Percentiles rank a stretch among this genome's conserved stretches.
These are phyloP conservation scores for Pararge aegeria DNA, from an alignment of 1,140 invertebrate genomes.

Conservation along the genomic window DNA sequence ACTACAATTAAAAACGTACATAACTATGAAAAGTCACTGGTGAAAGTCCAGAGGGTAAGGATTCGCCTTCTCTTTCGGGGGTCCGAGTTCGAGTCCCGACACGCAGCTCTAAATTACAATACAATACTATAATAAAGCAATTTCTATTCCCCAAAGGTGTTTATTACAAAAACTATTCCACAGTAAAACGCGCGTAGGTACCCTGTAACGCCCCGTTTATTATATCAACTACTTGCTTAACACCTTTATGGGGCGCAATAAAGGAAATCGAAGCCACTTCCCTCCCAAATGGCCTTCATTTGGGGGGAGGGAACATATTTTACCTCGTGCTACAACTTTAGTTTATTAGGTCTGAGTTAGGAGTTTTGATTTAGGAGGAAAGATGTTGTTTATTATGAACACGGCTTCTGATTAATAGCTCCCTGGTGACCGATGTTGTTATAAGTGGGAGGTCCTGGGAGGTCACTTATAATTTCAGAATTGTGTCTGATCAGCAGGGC, in stretches of 20 bases:
- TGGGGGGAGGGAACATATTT: slow-evolving; percentile 36
- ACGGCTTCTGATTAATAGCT: background rate
- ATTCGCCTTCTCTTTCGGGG: too few relatives aligned
- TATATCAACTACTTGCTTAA: slow-evolving; percentile 38
- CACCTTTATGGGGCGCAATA: slow-evolving; percentile 46
- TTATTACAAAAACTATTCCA: slow-evolving; percentile 11
- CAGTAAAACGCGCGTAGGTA: slow-evolving; percentile 10
- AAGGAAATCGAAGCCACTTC: slow-evolving; percentile 46
- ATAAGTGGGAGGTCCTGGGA: too few relatives aligned
- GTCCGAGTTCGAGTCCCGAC: too few relatives aligned
- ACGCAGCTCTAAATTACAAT: too few relatives aligned
- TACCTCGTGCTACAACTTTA: slow-evolving; percentile 31
- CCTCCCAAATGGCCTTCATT: slow-evolving; percentile 41
- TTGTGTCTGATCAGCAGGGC: too few relatives aligned
- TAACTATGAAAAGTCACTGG: too few relatives aligned
- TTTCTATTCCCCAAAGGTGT: slow-evolving; percentile 5
- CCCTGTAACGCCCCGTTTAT: slow-evolving; percentile 30
- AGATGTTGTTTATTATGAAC: background rate
- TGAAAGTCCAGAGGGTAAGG: too few relatives aligned
- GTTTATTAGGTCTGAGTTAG: slow-evolving; percentile 28
- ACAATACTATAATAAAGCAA: background rate
- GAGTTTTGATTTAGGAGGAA: slow-evolving; percentile 21
- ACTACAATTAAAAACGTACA: too few relatives aligned
- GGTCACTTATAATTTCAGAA: too few relatives aligned
- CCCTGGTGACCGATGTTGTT: too few relatives aligned